Conservation (phyloP, 1,140 invertebrate species). For the Sinella curviseta region DNA sequence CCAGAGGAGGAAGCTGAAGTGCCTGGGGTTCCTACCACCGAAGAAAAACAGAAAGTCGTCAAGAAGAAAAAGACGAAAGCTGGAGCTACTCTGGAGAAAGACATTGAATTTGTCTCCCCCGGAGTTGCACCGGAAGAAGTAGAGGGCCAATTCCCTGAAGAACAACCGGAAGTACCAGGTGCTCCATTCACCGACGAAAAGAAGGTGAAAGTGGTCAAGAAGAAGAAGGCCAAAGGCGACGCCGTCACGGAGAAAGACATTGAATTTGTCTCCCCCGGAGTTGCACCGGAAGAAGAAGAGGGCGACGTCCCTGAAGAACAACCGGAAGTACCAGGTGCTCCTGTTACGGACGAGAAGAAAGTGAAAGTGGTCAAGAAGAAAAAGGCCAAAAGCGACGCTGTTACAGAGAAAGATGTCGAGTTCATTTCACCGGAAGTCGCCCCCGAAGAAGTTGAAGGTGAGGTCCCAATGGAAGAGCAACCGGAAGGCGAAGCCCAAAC, state of each 20-base stretch:
- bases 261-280: neutral
- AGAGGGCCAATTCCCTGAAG: neutral
- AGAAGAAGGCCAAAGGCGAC: neutral
- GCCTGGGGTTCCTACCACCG: no score
- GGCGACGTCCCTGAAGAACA: neutral
- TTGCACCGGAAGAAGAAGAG: neutral
- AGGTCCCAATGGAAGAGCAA: conserved; percentile 45
- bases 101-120: conserved; percentile 23
- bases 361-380: conserved; percentile 8
- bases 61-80: conserved; percentile 3
- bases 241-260: neutral
- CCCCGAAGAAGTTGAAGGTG: conserved; percentile 48
- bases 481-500: conserved; percentile 47
- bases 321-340: conserved; percentile 1
- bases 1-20: neutral
- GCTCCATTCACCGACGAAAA: neutral
- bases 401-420: neutral
- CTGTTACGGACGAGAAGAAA: neutral
- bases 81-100: conserved; percentile 17
- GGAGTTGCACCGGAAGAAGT: conserved; percentile 11
- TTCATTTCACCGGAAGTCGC: conserved; percentile 29
- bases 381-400: neutral
- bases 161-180: neutral
- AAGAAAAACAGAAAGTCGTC: neutral
- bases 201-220: neutral